Evolutionary conservation across 2,888 invertebrate species (phyloP).

Genomic region (Orgyia antiqua): DNA sequence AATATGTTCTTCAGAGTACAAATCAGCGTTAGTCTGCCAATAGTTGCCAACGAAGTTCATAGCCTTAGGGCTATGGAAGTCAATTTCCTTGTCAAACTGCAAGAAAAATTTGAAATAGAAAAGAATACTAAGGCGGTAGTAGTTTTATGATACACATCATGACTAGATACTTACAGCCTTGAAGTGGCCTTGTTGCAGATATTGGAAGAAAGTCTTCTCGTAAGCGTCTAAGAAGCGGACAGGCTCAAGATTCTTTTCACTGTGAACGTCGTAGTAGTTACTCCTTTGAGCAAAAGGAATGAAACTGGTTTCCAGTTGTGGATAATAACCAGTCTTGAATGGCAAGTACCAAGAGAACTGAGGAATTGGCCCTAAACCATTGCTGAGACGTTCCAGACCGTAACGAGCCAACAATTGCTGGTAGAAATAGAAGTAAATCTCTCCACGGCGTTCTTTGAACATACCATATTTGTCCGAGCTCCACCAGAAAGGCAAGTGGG

Average conservation of each 20-base stretch:
- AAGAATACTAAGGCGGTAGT: neutral
- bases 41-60: slow-evolving; percentile 75
- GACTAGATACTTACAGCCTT: slow-evolving; percentile 69
- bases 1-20: slow-evolving; percentile 45
- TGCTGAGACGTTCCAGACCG: slow-evolving; percentile 82
- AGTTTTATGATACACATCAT: neutral
- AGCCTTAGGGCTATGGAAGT: slow-evolving; percentile 56
- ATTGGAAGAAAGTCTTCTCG: slow-evolving; percentile 72
- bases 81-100: slow-evolving; percentile 53
- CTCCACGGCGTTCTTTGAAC: slow-evolving; percentile 79
- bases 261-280: slow-evolving; percentile 78
- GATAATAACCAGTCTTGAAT: slow-evolving; percentile 51
- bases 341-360: slow-evolving; percentile 82
- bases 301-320: slow-evolving; percentile 28
- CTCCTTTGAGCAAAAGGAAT: slow-evolving; percentile 78
- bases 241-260: slow-evolving; percentile 64
- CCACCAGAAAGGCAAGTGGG: slow-evolving; percentile 81
- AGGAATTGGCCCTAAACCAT: slow-evolving; percentile 79
- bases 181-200: slow-evolving; percentile 74
- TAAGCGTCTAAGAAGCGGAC: slow-evolving; percentile 78
- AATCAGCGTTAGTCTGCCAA: slow-evolving; percentile 77
- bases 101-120: slow-evolving; percentile 13
- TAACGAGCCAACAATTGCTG: slow-evolving; percentile 84
- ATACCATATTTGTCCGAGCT: slow-evolving; percentile 66
- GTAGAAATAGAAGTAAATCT: slow-evolving; percentile 81